Evolutionary conservation across 2,113 vertebrate genomes (phyloP), one percentile per base, ranked within the genome.

Genomic region (Rhea americana): DNA sequence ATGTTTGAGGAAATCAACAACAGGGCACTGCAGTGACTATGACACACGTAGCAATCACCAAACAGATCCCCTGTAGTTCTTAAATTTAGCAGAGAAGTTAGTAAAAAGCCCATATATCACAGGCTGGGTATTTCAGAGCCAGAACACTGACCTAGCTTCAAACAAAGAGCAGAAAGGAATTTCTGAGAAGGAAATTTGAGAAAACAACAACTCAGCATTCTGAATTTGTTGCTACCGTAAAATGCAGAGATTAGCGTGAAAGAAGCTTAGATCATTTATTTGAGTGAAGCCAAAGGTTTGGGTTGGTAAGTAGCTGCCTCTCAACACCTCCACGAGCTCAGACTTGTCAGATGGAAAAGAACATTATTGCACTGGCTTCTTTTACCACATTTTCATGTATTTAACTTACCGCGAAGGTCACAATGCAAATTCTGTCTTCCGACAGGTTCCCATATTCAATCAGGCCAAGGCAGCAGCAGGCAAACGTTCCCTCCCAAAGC

Each of bases 21-120:
- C 1, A 35, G 9, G 21, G 30, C 47, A 59, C 0, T 24, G 65
- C 0, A 21, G n/a, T 4, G 35, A 24, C 6, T 28, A 26, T 0
- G 70, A 26, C 2, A 0, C 3, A 1, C 9, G 0, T 7, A 53
- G 48, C 13, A 41, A 25, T 12, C 41, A 47, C 15, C 19, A 53
- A 21, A 1, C 53, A 3, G 13, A 15, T 12, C 39, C 13, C 4
- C 11, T 2, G 3, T 1, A 39, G 35, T 1, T 41, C 28, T 24
- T 81, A 20, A 21, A 16, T 16, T 11, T 1, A 50, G 59, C 74
- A 24, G 39, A 25, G 45, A 20, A 45, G 61, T 35, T 7, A 2
- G n/a, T 1, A 9, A 41, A 4, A 84, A 90, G 7, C 21, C 18
- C 9, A 0, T 0, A 65, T 3, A 2, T 3, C 11, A 1, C 37